Evolutionary conservation across 2,888 invertebrate genomes (phyloP).

Genomic region (Drosophila infuscata): DNA sequence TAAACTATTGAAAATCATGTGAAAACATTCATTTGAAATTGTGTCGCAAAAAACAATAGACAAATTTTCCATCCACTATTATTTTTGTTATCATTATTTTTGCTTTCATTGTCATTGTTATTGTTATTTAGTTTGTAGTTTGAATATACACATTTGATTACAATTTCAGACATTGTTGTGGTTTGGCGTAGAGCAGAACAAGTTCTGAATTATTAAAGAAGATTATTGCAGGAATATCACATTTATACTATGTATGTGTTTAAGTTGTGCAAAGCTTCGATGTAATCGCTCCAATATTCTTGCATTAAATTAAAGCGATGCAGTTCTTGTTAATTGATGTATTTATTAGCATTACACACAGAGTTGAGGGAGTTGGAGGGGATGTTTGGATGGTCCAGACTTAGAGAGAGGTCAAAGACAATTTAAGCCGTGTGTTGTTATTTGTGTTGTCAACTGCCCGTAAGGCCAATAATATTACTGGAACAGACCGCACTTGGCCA

Average conservation of each 20-base stretch:
- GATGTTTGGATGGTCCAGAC: not conserved
- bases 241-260: slow-evolving; percentile 1
- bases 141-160: slow-evolving; percentile 14
- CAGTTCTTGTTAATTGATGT: slow-evolving; percentile 52
- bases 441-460: not conserved
- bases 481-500: not conserved
- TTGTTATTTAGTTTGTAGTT: slow-evolving; percentile 15
- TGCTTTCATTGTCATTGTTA: slow-evolving; percentile 11
- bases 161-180: slow-evolving; percentile 7
- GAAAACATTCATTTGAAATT: slow-evolving; percentile 69
- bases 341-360: slow-evolving; percentile 50
- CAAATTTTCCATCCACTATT: slow-evolving; percentile 44
- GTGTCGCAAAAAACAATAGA: slow-evolving; percentile 52
- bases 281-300: slow-evolving; percentile 28
- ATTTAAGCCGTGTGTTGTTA: not conserved
- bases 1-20: slow-evolving; percentile 43
- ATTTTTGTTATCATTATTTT: slow-evolving; percentile 23
- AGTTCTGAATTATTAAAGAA: not conserved
- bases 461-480: not conserved
- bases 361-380: not conserved
- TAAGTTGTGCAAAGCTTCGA: not conserved
- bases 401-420: not conserved
- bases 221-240: not conserved
- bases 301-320: slow-evolving; percentile 16
- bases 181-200: not conserved